Conservation (phyloP, 2,888 invertebrate genomes). For the Pandemis cinnamomeana region DNA sequence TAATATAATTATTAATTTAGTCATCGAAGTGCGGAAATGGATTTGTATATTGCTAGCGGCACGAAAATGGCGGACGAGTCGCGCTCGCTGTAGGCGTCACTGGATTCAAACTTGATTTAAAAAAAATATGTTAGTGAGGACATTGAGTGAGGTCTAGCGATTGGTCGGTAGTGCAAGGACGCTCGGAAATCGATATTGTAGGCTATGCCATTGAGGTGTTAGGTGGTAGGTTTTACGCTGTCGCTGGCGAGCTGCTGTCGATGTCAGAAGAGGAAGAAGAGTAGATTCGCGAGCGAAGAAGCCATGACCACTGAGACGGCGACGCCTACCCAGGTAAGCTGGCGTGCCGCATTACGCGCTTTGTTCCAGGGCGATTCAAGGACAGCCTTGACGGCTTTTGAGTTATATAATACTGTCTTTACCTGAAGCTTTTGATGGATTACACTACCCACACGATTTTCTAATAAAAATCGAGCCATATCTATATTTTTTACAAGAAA, state of each 20-base stretch:
- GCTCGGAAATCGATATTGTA: slow-evolving; percentile 66
- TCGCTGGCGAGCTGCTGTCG: slow-evolving; percentile 72
- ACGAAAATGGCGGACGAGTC: slow-evolving; percentile 72
- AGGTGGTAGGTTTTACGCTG: slow-evolving; percentile 61
- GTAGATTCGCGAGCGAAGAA: slow-evolving; percentile 69
- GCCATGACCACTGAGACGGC: slow-evolving; percentile 82
- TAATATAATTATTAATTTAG: slow-evolving; percentile 46
- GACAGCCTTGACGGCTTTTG: slow-evolving; percentile 48
- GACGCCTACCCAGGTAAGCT: slow-evolving; percentile 79
- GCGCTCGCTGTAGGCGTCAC: slow-evolving; percentile 54
- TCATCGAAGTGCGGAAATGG: slow-evolving; percentile 51
- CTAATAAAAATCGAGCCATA: not conserved
- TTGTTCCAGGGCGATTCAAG: slow-evolving; percentile 56
- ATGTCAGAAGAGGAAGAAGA: slow-evolving; percentile 76
- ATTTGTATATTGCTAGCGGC: slow-evolving; percentile 53
- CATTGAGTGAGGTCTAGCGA: slow-evolving; percentile 52
- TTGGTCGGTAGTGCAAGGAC: slow-evolving; percentile 61
- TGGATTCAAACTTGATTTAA: slow-evolving; percentile 42
- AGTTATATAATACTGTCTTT: slow-evolving; percentile 54
- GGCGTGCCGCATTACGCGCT: slow-evolving; percentile 58
- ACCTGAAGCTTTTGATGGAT: not conserved
- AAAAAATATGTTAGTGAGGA: slow-evolving; percentile 61
- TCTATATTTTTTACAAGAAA: not conserved
- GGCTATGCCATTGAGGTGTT: slow-evolving; percentile 50
- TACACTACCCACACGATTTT: not conserved